Evolutionary conservation across 2,797 vertebrate species (phyloP).

Genomic region (Catharus ustulatus): DNA sequence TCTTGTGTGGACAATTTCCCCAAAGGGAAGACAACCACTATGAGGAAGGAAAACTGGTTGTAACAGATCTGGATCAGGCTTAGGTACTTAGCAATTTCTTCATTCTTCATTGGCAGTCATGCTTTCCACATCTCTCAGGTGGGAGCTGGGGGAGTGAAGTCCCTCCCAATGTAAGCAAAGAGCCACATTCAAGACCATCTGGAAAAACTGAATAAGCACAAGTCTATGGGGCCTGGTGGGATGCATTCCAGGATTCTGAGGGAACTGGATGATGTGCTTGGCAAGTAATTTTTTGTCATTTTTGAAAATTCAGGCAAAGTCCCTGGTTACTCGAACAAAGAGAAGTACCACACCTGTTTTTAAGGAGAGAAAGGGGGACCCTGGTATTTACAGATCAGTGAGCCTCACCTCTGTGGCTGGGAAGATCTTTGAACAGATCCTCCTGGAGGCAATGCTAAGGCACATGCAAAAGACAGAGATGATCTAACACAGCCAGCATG

Average conservation of each 20-base stretch:
- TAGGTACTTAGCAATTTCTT: background rate
- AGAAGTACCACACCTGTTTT: background rate
- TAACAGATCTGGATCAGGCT: background rate
- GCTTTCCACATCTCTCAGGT: background rate
- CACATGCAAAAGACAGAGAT: rapidly evolving
- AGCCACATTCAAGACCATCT: background rate
- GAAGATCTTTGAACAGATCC: background rate
- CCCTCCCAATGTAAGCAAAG: background rate
- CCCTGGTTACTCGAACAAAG: background rate
- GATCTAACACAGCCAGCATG: background rate
- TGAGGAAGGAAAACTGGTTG: background rate
- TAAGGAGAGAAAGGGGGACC: background rate
- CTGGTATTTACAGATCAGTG: background rate
- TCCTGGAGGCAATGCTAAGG: background rate
- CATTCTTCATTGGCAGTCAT: background rate
- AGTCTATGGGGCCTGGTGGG: background rate
- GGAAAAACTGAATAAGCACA: background rate
- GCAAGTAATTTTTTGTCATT: background rate
- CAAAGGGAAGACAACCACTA: background rate
- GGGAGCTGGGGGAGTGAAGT: background rate
- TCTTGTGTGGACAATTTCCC: background rate
- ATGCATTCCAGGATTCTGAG: background rate
- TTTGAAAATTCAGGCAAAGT: background rate
- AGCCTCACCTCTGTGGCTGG: background rate
- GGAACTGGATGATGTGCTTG: background rate